A percentile compares a stretch with the other conserved stretches of the same genome.
Conservation (phyloP, 2,113 vertebrate species). For the Dinomys branickii region DNA sequence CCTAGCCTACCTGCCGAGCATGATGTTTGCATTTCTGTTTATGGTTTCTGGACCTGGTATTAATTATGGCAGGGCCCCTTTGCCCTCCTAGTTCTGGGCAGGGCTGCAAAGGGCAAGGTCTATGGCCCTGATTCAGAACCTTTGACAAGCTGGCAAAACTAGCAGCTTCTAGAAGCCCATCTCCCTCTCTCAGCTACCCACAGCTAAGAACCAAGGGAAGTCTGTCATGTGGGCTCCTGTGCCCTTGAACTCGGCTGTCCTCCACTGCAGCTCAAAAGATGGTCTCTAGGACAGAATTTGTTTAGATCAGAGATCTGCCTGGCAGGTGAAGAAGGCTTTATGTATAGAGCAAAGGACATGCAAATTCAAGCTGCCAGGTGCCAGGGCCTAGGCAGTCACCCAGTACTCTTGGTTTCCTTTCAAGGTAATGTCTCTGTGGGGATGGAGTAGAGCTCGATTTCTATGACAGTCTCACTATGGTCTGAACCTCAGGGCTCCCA, state of each 20-base stretch:
- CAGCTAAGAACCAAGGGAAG: slow-evolving; percentile 14
- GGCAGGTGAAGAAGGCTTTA: slow-evolving; percentile 41
- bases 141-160: background rate
- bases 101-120: background rate
- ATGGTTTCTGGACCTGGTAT: background rate
- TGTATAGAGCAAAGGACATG: slow-evolving; percentile 27
- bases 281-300: slow-evolving; percentile 55
- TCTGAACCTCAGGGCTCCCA: background rate
- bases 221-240: background rate
- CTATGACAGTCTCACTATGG: background rate
- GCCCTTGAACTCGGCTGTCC: background rate
- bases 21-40: background rate
- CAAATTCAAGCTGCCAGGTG: slow-evolving; percentile 61
- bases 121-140: background rate
- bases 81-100: background rate
- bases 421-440: background rate
- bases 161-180: background rate
- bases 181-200: background rate
- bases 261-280: background rate
- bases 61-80: background rate
- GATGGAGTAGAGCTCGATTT: background rate
- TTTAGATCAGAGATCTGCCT: slow-evolving; percentile 43
- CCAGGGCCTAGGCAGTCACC: background rate
- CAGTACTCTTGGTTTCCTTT: background rate
- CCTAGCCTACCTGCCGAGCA: background rate